Evolutionary conservation across 2,888 invertebrate genomes (phyloP).

Genomic region (Anthophora plumipes): DNA sequence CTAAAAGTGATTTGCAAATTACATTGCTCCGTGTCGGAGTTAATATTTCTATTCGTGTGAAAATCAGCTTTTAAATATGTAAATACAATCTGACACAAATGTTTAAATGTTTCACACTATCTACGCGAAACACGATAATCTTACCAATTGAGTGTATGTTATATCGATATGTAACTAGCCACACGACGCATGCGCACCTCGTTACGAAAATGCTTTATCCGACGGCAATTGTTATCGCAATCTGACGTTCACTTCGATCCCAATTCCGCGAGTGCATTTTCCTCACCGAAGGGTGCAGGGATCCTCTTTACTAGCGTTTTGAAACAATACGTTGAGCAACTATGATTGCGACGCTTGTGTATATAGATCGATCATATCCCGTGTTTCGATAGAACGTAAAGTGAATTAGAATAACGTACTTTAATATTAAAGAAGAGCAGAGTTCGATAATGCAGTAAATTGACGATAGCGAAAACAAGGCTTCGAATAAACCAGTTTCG

Average conservation of each 20-base stretch:
- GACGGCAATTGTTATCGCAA: constrained; percentile 48
- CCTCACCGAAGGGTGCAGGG: constrained; percentile 7
- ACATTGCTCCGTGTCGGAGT: neutral
- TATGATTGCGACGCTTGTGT: constrained; percentile 28
- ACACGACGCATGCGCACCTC: constrained; percentile 16
- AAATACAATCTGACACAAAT: neutral
- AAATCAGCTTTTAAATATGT: neutral
- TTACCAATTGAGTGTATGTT: constrained; percentile 7
- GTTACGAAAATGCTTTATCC: constrained; percentile 54
- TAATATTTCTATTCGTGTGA: neutral
- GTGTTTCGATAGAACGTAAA: constrained; percentile 44
- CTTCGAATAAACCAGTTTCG: constrained; percentile 4
- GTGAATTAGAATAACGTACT: neutral
- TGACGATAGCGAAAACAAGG: neutral
- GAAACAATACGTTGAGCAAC: constrained; percentile 64
- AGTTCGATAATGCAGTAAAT: neutral
- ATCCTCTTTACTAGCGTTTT: constrained; percentile 41
- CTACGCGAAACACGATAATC: neutral
- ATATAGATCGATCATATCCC: constrained; percentile 54
- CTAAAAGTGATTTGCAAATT: neutral
- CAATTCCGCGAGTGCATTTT: constrained; percentile 4
- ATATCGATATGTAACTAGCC: constrained; percentile 10
- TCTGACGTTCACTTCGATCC: constrained; percentile 52
- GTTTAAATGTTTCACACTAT: neutral
- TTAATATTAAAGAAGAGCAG: neutral